These are phyloP conservation scores for Aleadryas rufinucha DNA, from an alignment of 2,113 vertebrate species.

Conservation along the genomic window DNA sequence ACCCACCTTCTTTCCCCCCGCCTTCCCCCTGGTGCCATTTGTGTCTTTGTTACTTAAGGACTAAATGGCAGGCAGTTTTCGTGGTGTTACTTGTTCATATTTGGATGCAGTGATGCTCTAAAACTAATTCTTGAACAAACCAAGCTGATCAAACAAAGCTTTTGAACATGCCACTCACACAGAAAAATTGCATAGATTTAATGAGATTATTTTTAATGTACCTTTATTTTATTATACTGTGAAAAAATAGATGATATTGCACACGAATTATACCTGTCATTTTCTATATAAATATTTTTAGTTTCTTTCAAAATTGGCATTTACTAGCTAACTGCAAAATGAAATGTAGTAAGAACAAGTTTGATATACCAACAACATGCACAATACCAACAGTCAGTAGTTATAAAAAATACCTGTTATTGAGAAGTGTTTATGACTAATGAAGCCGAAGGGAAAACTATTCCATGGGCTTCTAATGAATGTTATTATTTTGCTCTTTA, in stretches of 20 bases:
- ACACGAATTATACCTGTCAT: background rate
- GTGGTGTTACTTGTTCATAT: background rate
- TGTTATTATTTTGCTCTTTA: background rate
- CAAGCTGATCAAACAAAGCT: background rate
- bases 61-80: background rate
- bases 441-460: background rate
- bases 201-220: background rate
- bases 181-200: background rate
- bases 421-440: background rate
- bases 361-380: background rate
- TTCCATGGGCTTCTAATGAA: background rate
- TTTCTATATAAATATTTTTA: background rate
- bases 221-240: background rate
- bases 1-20: rapidly evolving
- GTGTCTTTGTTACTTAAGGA: background rate
- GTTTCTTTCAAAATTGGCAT: background rate
- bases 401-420: background rate
- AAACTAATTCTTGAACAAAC: background rate
- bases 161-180: background rate
- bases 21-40: background rate
- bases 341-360: background rate
- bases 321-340: background rate
- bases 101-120: background rate
- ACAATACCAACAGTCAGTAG: background rate
- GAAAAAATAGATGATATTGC: background rate